Conservation (phyloP, 1,140 invertebrate genomes). For the Trichonephila clavata region DNA sequence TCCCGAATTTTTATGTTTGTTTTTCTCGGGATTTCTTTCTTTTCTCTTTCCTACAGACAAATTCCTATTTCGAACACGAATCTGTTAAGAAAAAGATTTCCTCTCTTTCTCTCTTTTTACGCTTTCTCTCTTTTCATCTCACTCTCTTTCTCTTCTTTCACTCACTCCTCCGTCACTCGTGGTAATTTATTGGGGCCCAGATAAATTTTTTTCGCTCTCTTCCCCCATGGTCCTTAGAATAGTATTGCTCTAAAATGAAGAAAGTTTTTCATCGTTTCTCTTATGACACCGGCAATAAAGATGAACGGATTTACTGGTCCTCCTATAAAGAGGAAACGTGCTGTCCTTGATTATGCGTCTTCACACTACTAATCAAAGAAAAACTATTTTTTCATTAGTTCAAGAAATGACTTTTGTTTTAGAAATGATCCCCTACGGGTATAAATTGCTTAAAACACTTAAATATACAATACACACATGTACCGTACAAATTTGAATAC, state of each 20-base stretch:
- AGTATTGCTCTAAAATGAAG: slow-evolving; percentile 62
- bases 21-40: slow-evolving; percentile 50
- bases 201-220: background rate
- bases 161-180: slow-evolving; percentile 1
- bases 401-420: background rate
- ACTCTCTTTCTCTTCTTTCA: slow-evolving; percentile 10
- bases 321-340: slow-evolving; percentile 43
- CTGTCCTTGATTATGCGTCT: background rate
- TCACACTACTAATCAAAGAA: background rate
- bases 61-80: slow-evolving; percentile 65
- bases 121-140: slow-evolving; percentile 63
- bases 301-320: slow-evolving; percentile 24
- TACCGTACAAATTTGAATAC: no score
- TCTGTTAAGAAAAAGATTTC: slow-evolving; percentile 48
- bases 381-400: background rate
- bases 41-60: slow-evolving; percentile 11
- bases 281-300: slow-evolving; percentile 26
- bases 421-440: no score
- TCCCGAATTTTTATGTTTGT: slow-evolving; percentile 72
- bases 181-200: slow-evolving; percentile 60
- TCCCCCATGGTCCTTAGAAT: background rate
- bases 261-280: slow-evolving; percentile 34
- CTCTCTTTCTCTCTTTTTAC: slow-evolving; percentile 30
- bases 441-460: background rate
- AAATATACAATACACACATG: no score